Evolutionary conservation across 2,888 invertebrate species (phyloP).

Genomic region (Caradrina clavipalpis): DNA sequence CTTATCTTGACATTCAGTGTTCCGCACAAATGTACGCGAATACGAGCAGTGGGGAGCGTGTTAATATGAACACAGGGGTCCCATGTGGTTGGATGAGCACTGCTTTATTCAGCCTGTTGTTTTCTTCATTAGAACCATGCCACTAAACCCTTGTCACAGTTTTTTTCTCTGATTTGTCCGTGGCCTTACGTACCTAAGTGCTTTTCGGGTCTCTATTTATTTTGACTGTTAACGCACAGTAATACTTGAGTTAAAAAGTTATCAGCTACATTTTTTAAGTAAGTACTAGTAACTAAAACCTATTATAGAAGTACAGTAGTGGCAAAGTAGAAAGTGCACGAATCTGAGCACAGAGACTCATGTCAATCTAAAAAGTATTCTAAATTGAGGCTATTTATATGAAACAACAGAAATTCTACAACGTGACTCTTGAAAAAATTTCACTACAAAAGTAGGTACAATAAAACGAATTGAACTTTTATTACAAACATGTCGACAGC

Average conservation of each 20-base stretch:
- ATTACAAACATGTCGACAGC: conserved; percentile 1
- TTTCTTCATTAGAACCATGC: conserved; percentile 77
- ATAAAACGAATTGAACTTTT: neutral
- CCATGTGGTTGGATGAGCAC: conserved; percentile 65
- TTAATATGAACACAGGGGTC: conserved; percentile 69
- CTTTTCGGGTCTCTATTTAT: conserved; percentile 25
- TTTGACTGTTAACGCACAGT: neutral
- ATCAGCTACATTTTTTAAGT: neutral
- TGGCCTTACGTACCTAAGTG: conserved; percentile 25
- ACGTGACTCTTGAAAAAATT: neutral
- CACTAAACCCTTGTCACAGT: conserved; percentile 67
- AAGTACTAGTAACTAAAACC: no score
- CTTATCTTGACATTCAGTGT: conserved; percentile 69
- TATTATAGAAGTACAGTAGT: no score
- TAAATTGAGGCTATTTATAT: neutral
- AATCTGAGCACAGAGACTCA: neutral
- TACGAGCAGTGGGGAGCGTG: conserved; percentile 54
- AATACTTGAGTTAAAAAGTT: conserved; percentile 3
- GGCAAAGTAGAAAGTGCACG: no score
- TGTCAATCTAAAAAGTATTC: neutral
- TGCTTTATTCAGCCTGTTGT: conserved; percentile 77
- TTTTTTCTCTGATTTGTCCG: conserved; percentile 59
- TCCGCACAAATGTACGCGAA: conserved; percentile 60
- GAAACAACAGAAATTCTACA: neutral
- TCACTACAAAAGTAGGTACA: neutral